Evolutionary conservation across 2,113 vertebrate genomes (phyloP), one percentile per base, ranked within the genome.

Genomic region (Narcine bancroftii): DNA sequence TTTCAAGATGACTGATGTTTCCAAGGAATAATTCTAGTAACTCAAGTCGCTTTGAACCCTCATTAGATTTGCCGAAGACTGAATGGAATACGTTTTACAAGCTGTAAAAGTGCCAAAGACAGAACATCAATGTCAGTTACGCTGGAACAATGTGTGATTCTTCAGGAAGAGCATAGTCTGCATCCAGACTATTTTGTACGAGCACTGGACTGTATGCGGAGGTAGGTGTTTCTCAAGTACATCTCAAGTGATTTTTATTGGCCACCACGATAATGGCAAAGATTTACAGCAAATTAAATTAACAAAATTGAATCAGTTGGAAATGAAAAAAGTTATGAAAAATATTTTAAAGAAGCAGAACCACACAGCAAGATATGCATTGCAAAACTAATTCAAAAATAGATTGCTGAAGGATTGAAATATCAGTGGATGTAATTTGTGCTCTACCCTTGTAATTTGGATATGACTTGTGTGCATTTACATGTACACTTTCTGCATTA

Each of bases 31-130:
- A 60, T 36, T 87, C 17, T 53, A 87, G 81, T 87, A 87, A 87
- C 36, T 87, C 5, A 87, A 87, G 53, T 63, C 26, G 47, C 47
- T 71, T 91, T 91, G 24, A 66, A 69, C 47, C 87, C 63, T 91
- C 24, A 29, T 91, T 94, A 99, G 99, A 98, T 99, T 92, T 99
- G 98, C 94, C 97, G 98, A 39, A 97, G 98, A 93, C 95, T 99
- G 93, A 99, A 99, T 6, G 99, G 99, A 26, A 97, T 99, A 93
- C 98, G 99, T 92, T 98, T 99, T 94, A 99, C 99, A 94, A 99
- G 98, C 93, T 99, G 99, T 95, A 99, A 99, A 97, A 99, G 99
- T 96, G 99, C 98, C 97, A 99, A 99, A 96, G 99, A 99, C 96
- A 96, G 99, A 94, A 99, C 99, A 0, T 98, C 99, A 15, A 99